Percentiles rank a stretch among this genome's conserved stretches.
phyloP scores from a whole-genome alignment of 2,797 vertebrate species.

The Enteromius treurensis region DNA sequence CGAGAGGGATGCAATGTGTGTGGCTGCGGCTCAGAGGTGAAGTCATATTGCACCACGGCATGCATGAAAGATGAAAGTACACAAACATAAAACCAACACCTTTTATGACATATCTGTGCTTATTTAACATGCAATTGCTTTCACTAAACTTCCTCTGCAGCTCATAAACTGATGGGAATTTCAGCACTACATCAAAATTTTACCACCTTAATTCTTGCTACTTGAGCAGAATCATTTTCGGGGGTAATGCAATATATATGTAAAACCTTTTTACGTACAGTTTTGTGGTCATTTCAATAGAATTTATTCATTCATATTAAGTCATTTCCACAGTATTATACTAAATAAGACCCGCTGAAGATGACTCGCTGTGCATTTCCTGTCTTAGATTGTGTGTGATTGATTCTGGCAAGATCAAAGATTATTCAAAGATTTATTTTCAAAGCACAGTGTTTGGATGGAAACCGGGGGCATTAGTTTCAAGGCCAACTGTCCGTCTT shows the following conservation, averaged over 20 bases:
- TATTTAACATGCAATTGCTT: background rate
- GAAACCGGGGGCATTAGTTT: background rate
- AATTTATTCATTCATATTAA: background rate
- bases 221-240: background rate
- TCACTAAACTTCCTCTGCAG: background rate
- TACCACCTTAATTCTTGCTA: background rate
- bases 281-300: background rate
- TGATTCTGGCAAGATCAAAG: background rate
- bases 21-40: background rate
- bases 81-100: background rate
- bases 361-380: background rate
- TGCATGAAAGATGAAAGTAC: background rate
- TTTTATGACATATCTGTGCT: background rate
- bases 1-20: background rate
- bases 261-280: background rate
- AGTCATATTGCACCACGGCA: background rate
- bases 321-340: background rate
- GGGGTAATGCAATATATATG: background rate
- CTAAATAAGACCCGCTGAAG: background rate
- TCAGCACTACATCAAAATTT: background rate
- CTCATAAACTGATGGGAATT: background rate
- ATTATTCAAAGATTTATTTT: background rate
- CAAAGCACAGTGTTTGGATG: background rate
- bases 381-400: background rate
- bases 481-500: background rate